phyloP scores from a whole-genome alignment of 2,113 vertebrate species.

The Misgurnus anguillicaudatus region DNA sequence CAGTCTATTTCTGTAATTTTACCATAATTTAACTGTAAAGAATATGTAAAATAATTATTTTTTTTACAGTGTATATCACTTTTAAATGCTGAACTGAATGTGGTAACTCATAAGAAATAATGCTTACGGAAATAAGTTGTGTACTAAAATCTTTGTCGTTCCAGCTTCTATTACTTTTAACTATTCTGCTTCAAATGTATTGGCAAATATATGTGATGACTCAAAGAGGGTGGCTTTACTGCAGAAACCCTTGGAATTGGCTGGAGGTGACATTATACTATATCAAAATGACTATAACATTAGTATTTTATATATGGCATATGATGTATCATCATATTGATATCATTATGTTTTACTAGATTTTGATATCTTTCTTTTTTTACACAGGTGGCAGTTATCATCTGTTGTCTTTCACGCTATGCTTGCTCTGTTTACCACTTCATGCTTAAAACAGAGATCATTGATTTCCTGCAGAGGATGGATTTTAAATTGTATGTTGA shows the following conservation, averaged over 20 bases:
- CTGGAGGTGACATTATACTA: slow-evolving; percentile 71
- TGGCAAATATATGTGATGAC: slow-evolving; percentile 60
- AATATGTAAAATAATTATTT: no score
- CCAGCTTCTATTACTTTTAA: slow-evolving; percentile 75
- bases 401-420: slow-evolving; percentile 56
- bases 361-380: neutral
- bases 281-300: neutral
- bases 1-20: neutral
- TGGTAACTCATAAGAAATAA: neutral
- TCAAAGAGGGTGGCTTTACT: slow-evolving; percentile 68
- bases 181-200: slow-evolving; percentile 69
- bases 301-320: neutral
- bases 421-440: slow-evolving; percentile 61
- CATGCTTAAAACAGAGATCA: slow-evolving; percentile 54
- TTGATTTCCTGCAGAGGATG: slow-evolving; percentile 67
- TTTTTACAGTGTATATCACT: neutral
- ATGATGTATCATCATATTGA: neutral
- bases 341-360: neutral
- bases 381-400: slow-evolving; percentile 63
- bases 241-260: slow-evolving; percentile 67
- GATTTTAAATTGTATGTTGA: slow-evolving; percentile 63
- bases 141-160: neutral
- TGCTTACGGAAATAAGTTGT: neutral
- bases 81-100: neutral
- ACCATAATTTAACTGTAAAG: no score